Evolutionary conservation across 2,113 vertebrate species (phyloP), one percentile per base, ranked within the genome.

Genomic region (Lampris megalopsis): DNA sequence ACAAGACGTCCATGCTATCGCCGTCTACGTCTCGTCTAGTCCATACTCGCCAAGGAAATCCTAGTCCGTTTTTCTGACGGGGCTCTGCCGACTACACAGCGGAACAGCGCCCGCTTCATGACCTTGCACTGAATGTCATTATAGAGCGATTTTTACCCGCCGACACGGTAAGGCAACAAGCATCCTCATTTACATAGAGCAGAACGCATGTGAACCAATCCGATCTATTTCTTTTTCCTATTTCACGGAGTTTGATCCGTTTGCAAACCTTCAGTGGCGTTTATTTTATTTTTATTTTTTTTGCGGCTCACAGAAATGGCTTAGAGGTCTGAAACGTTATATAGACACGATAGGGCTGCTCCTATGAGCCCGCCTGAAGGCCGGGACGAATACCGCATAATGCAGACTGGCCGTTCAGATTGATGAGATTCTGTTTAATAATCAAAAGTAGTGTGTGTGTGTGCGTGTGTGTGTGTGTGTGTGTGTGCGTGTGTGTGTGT

Each of bases 121-220:
- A 92, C 90, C 91, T 90, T 89, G 87, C 68, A 65, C 47, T 90
- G 93, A 92, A 90, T 86, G 90, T 91, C 85, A 90, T 69, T 77
- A 66, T 57, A 84, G 72, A 77, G 63, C 73, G 77, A 85, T 83
- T 83, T 85, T 79, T 65, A 77, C 83, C 82, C 79, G 62, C 68
- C 75, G 77, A 75, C 64, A 93, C 88, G 89, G 92, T 93, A 92
- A 95, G 94, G 60, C 81, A 65, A 79, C 9, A 41, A 75, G 80
- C 84, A 83, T 89, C 86, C 73, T 79, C 61, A 60, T 53, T 35
- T 43, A 40, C 37, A 68, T 70, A 13, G 47, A 49, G 43, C 1
- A 64, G 37, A 57, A 66, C 64, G 50, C 53, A 57, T 24, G 24
- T 24, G 24, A 24, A 24, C 24, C 24, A 24, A 24, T 24, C 24